Conservation (phyloP, 2,113 vertebrate species). For the Heloderma charlesbogerti region DNA sequence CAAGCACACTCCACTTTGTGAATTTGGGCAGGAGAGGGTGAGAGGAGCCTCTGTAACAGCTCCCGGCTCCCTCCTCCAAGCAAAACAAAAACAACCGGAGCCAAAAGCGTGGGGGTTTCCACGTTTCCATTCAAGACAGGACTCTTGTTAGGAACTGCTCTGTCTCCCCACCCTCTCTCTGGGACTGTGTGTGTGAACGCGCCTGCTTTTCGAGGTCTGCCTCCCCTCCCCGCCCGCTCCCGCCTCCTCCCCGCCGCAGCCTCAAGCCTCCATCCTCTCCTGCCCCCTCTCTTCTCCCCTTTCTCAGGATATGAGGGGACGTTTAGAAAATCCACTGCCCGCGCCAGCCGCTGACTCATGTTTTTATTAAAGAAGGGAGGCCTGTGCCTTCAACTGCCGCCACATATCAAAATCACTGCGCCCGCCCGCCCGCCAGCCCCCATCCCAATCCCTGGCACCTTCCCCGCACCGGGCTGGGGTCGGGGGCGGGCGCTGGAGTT, state of each 20-base stretch:
- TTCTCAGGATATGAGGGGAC: slow-evolving; percentile 85
- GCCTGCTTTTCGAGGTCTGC: slow-evolving; percentile 68
- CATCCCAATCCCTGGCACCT: not conserved
- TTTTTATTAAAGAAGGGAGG: slow-evolving; percentile 73
- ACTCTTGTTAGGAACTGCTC: slow-evolving; percentile 24
- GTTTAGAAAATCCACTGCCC: slow-evolving; percentile 80
- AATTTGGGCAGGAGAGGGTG: not conserved
- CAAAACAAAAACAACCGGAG: slow-evolving; percentile 51
- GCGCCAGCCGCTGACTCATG: slow-evolving; percentile 82
- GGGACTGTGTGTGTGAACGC: slow-evolving; percentile 23
- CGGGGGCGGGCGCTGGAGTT: not conserved
- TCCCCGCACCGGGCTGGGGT: not conserved
- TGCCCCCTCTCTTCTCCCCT: not conserved
- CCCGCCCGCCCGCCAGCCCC: no score
- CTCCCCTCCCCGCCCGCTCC: not conserved
- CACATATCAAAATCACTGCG: not conserved
- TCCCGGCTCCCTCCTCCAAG: not conserved
- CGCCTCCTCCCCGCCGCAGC: not conserved
- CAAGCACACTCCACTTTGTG: not conserved
- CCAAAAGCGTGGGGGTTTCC: not conserved
- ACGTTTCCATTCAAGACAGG: slow-evolving; percentile 49
- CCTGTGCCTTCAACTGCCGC: slow-evolving; percentile 49
- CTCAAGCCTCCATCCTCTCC: not conserved
- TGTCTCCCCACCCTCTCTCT: not conserved
- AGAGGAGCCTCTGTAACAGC: fast-evolving